These are phyloP conservation scores for Apodemia hepburni DNA, from an alignment of 2,888 invertebrate genomes.

Conservation along the genomic window DNA sequence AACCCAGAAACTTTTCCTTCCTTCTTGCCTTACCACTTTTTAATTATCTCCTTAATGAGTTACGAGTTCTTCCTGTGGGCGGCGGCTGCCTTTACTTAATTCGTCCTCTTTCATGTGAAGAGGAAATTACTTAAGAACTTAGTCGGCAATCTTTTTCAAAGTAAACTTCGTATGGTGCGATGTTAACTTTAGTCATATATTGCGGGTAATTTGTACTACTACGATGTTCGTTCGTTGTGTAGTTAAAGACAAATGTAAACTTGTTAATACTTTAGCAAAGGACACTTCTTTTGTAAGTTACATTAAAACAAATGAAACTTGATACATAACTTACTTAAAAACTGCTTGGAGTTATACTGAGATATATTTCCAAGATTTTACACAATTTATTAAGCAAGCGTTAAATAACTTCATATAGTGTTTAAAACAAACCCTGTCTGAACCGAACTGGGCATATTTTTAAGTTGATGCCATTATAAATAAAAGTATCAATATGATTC, in stretches of 20 bases:
- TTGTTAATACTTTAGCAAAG: not conserved
- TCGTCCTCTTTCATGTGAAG: conserved; percentile 23
- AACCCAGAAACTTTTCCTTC: conserved; percentile 16
- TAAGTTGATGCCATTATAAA: no score
- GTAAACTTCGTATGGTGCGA: conserved; percentile 22
- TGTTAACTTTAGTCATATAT: conserved; percentile 4
- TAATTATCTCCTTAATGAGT: conserved; percentile 30
- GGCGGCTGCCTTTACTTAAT: conserved; percentile 22
- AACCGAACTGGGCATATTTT: no score
- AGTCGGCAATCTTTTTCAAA: conserved; percentile 25
- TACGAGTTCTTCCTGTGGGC: conserved; percentile 23
- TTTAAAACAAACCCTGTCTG: no score
- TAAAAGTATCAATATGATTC: no score
- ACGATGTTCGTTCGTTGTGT: conserved; percentile 1
- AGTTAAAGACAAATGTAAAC: not conserved
- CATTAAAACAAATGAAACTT: not conserved
- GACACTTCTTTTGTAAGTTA: not conserved
- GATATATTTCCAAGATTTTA: no score
- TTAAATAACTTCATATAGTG: no score
- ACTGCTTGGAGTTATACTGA: no score
- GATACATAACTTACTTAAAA: no score
- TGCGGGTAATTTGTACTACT: not conserved
- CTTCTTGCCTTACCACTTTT: conserved; percentile 22
- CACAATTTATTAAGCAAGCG: no score
- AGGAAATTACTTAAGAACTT: conserved; percentile 32